These are phyloP conservation scores for Hyphantria cunea DNA, from an alignment of 1,140 invertebrate species.

Conservation along the genomic window DNA sequence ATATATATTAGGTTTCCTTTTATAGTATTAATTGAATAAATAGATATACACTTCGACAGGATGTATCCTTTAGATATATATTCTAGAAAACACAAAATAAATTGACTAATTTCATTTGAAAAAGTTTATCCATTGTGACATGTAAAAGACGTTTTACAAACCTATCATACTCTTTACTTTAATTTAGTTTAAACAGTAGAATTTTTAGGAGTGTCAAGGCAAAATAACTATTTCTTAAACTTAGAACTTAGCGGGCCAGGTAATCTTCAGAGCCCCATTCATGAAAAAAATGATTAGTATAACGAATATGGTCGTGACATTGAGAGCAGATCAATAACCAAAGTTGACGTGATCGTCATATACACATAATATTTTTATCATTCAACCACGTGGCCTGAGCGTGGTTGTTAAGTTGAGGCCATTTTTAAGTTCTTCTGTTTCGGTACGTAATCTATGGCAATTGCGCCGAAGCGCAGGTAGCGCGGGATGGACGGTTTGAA, in stretches of 20 bases:
- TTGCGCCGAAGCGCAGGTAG: conserved; percentile 51
- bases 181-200: too few species aligned
- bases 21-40: too few species aligned
- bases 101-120: too few species aligned
- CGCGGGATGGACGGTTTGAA: conserved; percentile 67
- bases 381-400: conserved; percentile 44
- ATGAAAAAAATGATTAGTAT: conserved; percentile 15
- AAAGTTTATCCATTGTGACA: too few species aligned
- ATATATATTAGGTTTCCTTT: too few species aligned
- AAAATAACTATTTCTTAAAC: background rate
- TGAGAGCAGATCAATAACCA: conserved; percentile 21
- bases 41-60: too few species aligned
- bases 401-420: conserved; percentile 23
- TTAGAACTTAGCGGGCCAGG: background rate
- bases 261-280: conserved; percentile 5
- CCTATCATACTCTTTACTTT: too few species aligned
- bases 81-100: too few species aligned
- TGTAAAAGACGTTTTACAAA: too few species aligned
- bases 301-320: conserved; percentile 9
- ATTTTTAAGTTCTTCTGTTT: conserved; percentile 35
- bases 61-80: too few species aligned
- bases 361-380: conserved; percentile 36
- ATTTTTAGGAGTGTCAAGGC: too few species aligned
- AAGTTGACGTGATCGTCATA: conserved; percentile 42
- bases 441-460: conserved; percentile 47